phyloP scores from a whole-genome alignment of 2,888 invertebrate genomes.

The Patella pellucida region DNA sequence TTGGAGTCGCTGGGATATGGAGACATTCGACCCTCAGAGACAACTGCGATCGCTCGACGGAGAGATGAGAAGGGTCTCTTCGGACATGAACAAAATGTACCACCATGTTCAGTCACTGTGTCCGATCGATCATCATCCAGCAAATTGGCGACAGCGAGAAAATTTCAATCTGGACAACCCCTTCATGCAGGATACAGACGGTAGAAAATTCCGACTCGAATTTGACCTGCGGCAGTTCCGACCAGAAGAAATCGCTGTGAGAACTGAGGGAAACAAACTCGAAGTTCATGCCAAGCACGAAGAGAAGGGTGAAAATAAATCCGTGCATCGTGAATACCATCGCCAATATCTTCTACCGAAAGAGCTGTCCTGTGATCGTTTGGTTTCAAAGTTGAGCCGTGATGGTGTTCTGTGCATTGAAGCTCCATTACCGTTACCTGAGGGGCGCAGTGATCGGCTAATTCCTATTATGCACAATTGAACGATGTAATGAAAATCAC shows the following conservation, averaged over 20 bases:
- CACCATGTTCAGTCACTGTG: constrained; percentile 27
- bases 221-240: constrained; percentile 98
- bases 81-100: constrained; percentile 40
- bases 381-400: constrained; percentile 94
- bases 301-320: constrained; percentile 96
- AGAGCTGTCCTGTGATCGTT: constrained; percentile 95
- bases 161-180: constrained; percentile 60
- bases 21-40: constrained; percentile 31
- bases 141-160: constrained; percentile 45
- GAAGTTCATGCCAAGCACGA: constrained; percentile 95
- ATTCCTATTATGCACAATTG: constrained; percentile 78
- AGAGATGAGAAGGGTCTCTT: constrained; percentile 21
- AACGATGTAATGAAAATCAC: background rate
- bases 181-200: constrained; percentile 74
- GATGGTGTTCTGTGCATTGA: constrained; percentile 97
- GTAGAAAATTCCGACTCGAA: constrained; percentile 91
- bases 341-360: constrained; percentile 94
- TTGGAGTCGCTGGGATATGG: constrained; percentile 22
- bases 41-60: constrained; percentile 30
- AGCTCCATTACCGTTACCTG: constrained; percentile 92
- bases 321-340: constrained; percentile 98
- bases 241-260: constrained; percentile 95
- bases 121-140: constrained; percentile 47
- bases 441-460: constrained; percentile 79
- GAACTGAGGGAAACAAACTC: constrained; percentile 97